Percentiles rank a stretch among this genome's conserved stretches.
Conservation (phyloP, 35 echinoderm and acorn worm species). For the Strongylocentrotus purpuratus region DNA sequence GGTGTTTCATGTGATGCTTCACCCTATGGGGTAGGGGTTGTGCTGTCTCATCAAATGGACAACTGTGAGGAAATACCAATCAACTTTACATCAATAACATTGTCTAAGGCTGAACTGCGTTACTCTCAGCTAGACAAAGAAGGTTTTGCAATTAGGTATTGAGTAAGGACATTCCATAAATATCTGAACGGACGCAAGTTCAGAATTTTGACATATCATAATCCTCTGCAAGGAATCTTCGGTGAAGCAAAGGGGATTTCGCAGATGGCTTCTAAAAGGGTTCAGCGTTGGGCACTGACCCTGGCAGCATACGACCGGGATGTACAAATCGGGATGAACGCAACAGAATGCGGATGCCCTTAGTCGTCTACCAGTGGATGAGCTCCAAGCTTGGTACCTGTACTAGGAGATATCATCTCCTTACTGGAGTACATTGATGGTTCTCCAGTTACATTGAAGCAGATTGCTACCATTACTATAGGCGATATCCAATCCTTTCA, state of each 20-base stretch:
- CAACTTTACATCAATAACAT: conserved; percentile 54
- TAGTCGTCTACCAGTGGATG: conserved; percentile 55
- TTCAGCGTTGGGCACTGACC: conserved; percentile 60
- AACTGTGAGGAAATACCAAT: conserved; percentile 47
- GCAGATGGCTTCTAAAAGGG: conserved; percentile 51
- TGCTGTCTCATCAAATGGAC: conserved; percentile 43
- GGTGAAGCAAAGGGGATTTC: conserved; percentile 46
- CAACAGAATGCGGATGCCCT: conserved; percentile 62
- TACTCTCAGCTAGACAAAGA: conserved; percentile 70
- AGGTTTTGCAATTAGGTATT: conserved; percentile 53
- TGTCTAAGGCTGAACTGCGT: conserved; percentile 42
- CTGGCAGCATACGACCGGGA: conserved; percentile 69
- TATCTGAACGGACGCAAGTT: conserved; percentile 65
- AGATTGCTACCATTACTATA: not conserved
- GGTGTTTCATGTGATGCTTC: conserved; percentile 62
- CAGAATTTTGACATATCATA: conserved; percentile 66
- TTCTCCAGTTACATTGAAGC: not conserved
- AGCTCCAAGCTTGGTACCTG: not conserved
- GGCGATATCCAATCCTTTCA: conserved; percentile 38
- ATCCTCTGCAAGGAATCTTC: conserved; percentile 57
- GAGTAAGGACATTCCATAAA: conserved; percentile 54
- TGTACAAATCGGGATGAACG: conserved; percentile 16
- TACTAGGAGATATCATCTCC: not conserved
- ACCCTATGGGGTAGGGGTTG: conserved; percentile 70
- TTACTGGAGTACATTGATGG: not conserved